Base-by-base conservation (phyloP, 2,113 vertebrate species). In the Octodon degus region DNA sequence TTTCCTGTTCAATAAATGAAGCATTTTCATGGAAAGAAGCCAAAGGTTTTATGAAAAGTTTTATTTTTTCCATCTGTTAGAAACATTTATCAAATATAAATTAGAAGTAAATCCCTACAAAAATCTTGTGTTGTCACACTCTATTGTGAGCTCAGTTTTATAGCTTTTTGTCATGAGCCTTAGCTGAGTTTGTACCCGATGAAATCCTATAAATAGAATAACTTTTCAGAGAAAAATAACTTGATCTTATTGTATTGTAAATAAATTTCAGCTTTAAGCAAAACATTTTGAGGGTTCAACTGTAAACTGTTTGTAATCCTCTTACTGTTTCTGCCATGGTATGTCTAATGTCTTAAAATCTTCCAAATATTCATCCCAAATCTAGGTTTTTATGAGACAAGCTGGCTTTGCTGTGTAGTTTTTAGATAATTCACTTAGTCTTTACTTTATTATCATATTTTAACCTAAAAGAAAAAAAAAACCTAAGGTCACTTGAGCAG, bases 11-110 rank as follows among this genome's bases (percentile, higher is more conserved):
- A 94, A 97, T 98, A 98, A 98, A 98, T 95, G 97, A 92, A 97
- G 67, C 96, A 93, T 98, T 98, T 98, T 97, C 70, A 82, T 98
- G 98, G 98, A 98, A 98, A 93, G 86, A 97, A 97, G 97, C 98
- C 98, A 98, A 96, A 83, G 24, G 60, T 89, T 98, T 98, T 98
- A 98, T 99, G 98, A 99, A 98, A 98, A 97, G 96, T 37, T 91
- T 98, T 98, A 98, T 90, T 98, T 98, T 98, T 97, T 87, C 93
- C 98, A 98, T 98, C 96, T 98, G 97, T 96, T 98, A 96, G 96
- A 85, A 98, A 97, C 95, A 95, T 98, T 97, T 98, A 98, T 98
- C 76, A 97, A 98, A 98, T 97, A 98, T 95, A 98, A 98, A 98
- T 98, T 98, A 98, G 98, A 95, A 98, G 97, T 96, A 97, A 98